Evolutionary conservation across 2,113 vertebrate genomes (phyloP), one percentile per base, ranked within the genome.

Genomic region (Muscicapa adusta): DNA sequence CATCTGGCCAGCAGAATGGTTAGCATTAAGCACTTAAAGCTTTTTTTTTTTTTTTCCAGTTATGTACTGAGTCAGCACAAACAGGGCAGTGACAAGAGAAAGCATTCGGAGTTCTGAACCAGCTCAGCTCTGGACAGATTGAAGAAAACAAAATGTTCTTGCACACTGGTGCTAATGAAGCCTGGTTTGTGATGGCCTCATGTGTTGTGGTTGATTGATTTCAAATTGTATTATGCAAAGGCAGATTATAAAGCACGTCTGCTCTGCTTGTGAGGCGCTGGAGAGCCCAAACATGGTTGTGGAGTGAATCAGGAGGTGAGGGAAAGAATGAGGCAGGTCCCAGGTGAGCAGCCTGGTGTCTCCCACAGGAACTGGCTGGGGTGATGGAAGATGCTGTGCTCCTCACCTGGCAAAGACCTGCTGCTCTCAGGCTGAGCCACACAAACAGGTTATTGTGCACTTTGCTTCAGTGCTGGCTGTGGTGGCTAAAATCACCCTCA

Each of bases 81-180:
- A 68, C 74, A 79, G 50, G n/a, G 20, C 89, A 85, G 77, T 40
- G 83, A 79, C 80, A 82, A 74, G 76, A 8, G 9, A 89, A 92
- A 81, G 89, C 45, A 72, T 75, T 79, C 0, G 18, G 86, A 74
- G 73, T 72, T 78, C 84, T 87, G 89, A 93, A 93, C 50, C 58
- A n/a, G 84, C 78, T 79, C 81, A 89, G 62, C 81, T 85, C 50
- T 58, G 87, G 54, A 29, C 13, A n/a, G 93, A 65, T 85, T 48
- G 85, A 83, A 91, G 91, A 62, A 91, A 93, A 91, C 93, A 93
- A 93, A 76, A 53, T 83, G 92, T 88, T 91, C 92, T 73, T 70
- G 74, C 5, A 4, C 75, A 0, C 71, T 34, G 90, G 54, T 10
- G 5, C 62, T 89, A 91, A 83, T 53, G 93, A 93, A 91, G 88